Evolutionary conservation across 2,888 invertebrate species (phyloP).

Genomic region (Tipula helvola): DNA sequence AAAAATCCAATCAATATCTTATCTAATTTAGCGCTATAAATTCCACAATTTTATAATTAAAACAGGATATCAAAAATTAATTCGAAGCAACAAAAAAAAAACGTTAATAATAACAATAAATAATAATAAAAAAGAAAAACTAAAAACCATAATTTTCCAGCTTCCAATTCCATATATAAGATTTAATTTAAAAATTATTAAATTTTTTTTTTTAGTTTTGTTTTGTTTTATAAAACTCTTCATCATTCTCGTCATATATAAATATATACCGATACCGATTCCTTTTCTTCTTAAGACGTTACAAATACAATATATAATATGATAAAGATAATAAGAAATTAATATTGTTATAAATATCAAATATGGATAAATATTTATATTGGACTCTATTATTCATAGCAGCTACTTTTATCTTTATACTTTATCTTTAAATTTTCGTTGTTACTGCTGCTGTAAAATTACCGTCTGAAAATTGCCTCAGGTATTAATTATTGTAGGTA

Average conservation of each 20-base stretch:
- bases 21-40: not conserved
- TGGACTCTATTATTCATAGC: constrained; percentile 5
- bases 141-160: not conserved
- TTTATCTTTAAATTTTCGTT: constrained; percentile 5
- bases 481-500: constrained; percentile 11
- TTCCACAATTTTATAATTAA: not conserved
- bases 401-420: constrained; percentile 6
- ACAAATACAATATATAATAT: not conserved
- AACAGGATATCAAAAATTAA: not conserved
- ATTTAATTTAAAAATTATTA: not conserved
- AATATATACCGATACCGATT: too few species aligned
- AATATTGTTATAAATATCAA: not conserved
- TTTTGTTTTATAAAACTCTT: not conserved
- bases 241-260: not conserved
- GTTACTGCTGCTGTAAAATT: constrained; percentile 9
- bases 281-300: not conserved
- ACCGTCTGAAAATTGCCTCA: constrained; percentile 11
- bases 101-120: not conserved
- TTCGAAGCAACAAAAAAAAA: not conserved
- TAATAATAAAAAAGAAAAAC: not conserved
- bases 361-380: constrained; percentile 6
- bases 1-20: not conserved
- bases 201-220: not conserved
- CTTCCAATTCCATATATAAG: not conserved
- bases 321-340: not conserved